These are phyloP conservation scores for Choreutis nemorana DNA, from an alignment of 2,888 invertebrate genomes.

Conservation along the genomic window DNA sequence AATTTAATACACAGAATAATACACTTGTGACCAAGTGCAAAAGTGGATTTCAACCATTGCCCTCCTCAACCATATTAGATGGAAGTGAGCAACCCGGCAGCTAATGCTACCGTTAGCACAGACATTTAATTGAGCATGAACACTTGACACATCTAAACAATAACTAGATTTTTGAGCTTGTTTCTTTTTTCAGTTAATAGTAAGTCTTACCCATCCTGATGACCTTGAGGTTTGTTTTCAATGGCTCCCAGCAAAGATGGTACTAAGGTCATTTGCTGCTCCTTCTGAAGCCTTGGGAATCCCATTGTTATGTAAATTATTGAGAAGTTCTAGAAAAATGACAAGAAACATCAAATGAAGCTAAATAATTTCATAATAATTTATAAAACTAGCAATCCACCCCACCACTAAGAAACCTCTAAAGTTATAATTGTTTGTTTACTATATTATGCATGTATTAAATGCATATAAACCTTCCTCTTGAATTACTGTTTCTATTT, in stretches of 20 bases:
- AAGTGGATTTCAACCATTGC: too few relatives aligned
- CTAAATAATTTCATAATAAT: background rate
- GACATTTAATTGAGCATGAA: too few relatives aligned
- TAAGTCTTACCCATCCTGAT: conserved; percentile 78
- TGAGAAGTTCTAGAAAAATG: conserved; percentile 80
- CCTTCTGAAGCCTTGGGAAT: conserved; percentile 79
- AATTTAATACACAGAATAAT: too few relatives aligned
- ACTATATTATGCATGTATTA: too few relatives aligned
- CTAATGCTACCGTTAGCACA: too few relatives aligned
- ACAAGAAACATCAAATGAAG: conserved; percentile 1
- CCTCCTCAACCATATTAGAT: too few relatives aligned
- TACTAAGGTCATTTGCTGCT: conserved; percentile 77
- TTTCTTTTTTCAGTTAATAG: background rate
- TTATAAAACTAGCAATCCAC: conserved; percentile 1
- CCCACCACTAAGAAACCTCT: background rate
- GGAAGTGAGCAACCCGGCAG: too few relatives aligned
- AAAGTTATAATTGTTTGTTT: background rate
- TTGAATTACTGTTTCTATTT: too few relatives aligned
- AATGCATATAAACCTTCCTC: too few relatives aligned
- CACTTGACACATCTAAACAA: too few relatives aligned
- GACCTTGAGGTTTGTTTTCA: conserved; percentile 81
- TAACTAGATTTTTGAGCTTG: too few relatives aligned
- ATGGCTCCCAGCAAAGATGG: conserved; percentile 79
- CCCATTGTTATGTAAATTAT: conserved; percentile 95
- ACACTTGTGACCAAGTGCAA: too few relatives aligned